Evolutionary conservation across 37 sponge, comb jelly and placozoan species (phyloP).

Genomic region (Aphrocallistes beatrix): DNA sequence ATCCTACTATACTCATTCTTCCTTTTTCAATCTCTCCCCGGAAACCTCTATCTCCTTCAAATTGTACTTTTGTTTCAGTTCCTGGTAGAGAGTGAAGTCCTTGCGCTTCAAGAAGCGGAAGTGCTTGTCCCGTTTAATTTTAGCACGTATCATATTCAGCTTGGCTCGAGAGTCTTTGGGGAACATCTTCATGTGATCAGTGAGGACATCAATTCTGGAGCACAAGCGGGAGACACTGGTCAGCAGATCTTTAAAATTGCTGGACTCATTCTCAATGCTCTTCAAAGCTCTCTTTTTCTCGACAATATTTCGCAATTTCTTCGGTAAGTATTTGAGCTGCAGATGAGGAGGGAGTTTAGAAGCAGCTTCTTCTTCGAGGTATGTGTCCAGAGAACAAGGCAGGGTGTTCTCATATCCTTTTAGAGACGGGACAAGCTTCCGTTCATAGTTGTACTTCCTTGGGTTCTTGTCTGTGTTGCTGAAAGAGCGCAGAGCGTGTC

Average conservation of each 20-base stretch:
- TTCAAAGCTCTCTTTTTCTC: neutral
- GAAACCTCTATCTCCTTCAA: neutral
- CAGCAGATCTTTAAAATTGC: neutral
- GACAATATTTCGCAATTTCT: neutral
- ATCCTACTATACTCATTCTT: neutral
- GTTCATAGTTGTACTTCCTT: too few species aligned
- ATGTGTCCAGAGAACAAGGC: too few species aligned
- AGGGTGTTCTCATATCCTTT: too few species aligned
- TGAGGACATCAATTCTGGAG: neutral
- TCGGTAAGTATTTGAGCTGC: neutral
- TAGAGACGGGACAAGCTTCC: too few species aligned
- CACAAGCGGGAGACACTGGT: neutral
- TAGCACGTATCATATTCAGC: neutral
- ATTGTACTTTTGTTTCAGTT: neutral
- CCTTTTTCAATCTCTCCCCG: neutral
- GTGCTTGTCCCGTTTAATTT: neutral
- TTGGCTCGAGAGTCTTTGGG: neutral
- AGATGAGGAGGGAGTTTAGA: neutral
- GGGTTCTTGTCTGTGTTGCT: too few species aligned
- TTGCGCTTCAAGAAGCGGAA: neutral
- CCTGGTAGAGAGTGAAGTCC: neutral
- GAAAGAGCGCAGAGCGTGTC: too few species aligned
- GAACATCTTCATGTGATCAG: neutral
- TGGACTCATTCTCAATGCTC: neutral
- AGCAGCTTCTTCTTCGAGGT: too few species aligned